Evolutionary conservation across 2,797 vertebrate species (phyloP).

Genomic region (Falco naumanni): DNA sequence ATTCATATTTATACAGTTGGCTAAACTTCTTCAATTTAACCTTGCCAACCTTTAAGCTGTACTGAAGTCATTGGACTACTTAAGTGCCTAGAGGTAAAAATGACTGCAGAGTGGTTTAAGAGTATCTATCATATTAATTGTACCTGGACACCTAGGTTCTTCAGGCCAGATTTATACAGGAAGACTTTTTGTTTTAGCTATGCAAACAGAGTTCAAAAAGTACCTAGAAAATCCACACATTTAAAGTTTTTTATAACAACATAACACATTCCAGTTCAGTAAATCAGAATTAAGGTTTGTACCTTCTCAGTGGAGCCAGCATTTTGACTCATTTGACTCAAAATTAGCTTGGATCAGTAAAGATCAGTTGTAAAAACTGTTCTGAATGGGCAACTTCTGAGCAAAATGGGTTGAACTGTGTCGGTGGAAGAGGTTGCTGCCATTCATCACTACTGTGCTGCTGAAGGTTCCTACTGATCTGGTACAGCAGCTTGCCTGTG

Average conservation of each 20-base stretch:
- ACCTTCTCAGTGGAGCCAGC: neutral
- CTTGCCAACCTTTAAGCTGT: conserved; percentile 10
- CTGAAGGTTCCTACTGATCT: neutral
- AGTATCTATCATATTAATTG: neutral
- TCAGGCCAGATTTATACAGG: neutral
- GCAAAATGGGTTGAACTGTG: neutral
- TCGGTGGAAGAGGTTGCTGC: neutral
- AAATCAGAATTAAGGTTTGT: neutral
- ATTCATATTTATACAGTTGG: neutral
- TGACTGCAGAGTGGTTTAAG: neutral
- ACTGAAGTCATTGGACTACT: neutral
- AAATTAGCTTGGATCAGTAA: conserved; percentile 7
- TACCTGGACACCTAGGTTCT: neutral
- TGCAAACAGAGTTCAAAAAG: neutral
- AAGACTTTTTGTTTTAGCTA: neutral
- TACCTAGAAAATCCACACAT: neutral
- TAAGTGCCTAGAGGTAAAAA: neutral
- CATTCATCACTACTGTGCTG: neutral
- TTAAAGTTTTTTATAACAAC: neutral
- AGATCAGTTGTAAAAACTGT: neutral
- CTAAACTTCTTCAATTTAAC: conserved; percentile 7
- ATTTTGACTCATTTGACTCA: neutral
- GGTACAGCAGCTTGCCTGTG: neutral
- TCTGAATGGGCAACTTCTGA: neutral
- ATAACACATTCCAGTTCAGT: neutral